Evolutionary conservation across 2,888 invertebrate species (phyloP), one percentile per base, ranked within the genome.

Genomic region (Ecliptopera silaceata): DNA sequence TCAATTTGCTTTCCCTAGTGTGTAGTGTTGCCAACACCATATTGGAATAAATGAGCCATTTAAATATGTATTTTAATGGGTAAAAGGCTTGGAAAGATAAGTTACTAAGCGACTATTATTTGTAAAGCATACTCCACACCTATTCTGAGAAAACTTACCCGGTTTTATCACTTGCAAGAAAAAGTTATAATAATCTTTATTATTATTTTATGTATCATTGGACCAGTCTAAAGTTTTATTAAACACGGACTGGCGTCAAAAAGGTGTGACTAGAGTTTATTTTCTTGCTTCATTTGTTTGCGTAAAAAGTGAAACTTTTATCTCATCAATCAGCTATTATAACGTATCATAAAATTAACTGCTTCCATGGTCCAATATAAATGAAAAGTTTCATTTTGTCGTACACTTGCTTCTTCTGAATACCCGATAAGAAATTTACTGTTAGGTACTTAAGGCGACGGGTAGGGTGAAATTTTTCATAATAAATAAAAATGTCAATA

Each of bases 51-150:
- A 52, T 38, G 31, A 43, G 31, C 56, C 5, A 39, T 57, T 57
- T 56, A 36, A 36, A 47, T 56, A 42, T 51, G 45, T 47, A 52
- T 38, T 51, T 49, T 45, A 45, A 47, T 38, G 41, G 46, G 45
- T 22, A 47, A 42, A 49, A 44, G 49, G 38, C 38, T 32, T 5
- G 4, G 29, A 12, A 18, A 13, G 51, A 52, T 48, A 47, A 38
- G 32, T 22, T 52, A 18, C 31, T 4, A 10, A 36, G 3, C 20
- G 15, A 6, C 26, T 13, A 18, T 39, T 44, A 12, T 17, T 17
- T 44, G 11, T 56, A 26, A 41, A 36, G 32, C 8, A 12, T 13
- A 1, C 18, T 36, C 10, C 4, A 31, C 32, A 53, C 22, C 22
- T 41, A 22, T 20, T 13, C 20, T 22, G 20, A n/a, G 18, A 4